phyloP scores from a whole-genome alignment of 2,113 vertebrate species.

The Toxotes chatareus region DNA sequence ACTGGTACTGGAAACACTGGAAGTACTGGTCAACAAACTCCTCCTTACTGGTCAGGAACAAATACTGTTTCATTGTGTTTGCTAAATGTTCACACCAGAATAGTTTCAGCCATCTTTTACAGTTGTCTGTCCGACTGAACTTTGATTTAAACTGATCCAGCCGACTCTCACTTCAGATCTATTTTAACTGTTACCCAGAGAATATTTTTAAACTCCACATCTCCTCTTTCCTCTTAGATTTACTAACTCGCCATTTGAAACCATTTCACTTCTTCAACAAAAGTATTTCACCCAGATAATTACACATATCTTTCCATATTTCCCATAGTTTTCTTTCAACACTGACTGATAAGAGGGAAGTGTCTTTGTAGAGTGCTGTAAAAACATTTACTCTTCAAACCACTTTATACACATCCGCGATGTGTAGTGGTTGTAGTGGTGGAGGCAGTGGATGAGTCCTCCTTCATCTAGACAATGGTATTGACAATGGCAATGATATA shows the following conservation, averaged over 20 bases:
- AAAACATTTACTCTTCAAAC: conserved; percentile 1
- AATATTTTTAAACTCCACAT: not conserved
- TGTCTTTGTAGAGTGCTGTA: not conserved
- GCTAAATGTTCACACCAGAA: not conserved
- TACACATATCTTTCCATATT: not conserved
- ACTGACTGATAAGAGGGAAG: too few relatives aligned
- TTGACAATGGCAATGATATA: not conserved
- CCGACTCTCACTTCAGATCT: conserved; percentile 3
- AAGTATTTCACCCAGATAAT: not conserved
- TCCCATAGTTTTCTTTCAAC: not conserved
- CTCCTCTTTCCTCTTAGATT: not conserved
- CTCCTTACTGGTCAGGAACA: not conserved
- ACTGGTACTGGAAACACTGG: too few relatives aligned
- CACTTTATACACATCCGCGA: not conserved
- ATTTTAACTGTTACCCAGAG: not conserved
- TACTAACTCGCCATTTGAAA: not conserved
- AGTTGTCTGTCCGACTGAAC: not conserved
- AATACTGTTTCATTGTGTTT: not conserved
- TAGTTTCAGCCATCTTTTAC: not conserved
- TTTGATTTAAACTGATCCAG: not conserved
- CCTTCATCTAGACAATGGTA: not conserved
- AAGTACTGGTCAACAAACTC: not conserved
- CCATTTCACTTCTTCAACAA: not conserved
- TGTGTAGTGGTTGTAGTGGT: too few relatives aligned
- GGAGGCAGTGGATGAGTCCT: not conserved